Percentiles rank a stretch among this genome's conserved stretches.
Evolutionary conservation across 2,113 vertebrate species (phyloP).

Genomic region (Alethe castanea): DNA sequence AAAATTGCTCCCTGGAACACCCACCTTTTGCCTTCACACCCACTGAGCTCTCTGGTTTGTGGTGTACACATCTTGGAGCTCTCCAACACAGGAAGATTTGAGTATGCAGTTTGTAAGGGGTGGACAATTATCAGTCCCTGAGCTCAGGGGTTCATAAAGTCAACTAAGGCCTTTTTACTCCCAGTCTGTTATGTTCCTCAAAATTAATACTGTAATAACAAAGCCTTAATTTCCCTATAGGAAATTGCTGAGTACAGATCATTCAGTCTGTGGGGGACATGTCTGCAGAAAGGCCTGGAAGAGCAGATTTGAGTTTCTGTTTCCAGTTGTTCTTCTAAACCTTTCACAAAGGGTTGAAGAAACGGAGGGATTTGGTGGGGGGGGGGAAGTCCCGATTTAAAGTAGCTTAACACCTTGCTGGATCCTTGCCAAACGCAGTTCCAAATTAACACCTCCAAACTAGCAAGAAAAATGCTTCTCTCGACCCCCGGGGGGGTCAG

Average conservation of each 20-base stretch:
- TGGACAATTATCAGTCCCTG: neutral
- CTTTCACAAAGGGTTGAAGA: neutral
- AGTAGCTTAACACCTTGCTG: constrained; percentile 34
- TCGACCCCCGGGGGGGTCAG: neutral
- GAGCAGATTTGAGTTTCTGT: neutral
- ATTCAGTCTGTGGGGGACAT: neutral
- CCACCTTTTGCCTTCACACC: neutral
- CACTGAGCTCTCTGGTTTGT: neutral
- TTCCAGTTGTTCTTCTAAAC: neutral
- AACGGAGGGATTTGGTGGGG: neutral
- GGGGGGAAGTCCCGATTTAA: neutral
- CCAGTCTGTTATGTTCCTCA: neutral
- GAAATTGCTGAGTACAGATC: neutral
- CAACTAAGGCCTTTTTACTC: neutral
- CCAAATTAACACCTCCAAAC: constrained; percentile 9
- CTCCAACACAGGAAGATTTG: neutral
- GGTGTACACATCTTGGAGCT: neutral
- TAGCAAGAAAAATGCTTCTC: neutral
- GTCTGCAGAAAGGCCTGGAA: neutral
- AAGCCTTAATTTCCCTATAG: neutral
- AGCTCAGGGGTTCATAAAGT: neutral
- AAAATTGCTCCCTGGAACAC: neutral
- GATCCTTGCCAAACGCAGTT: neutral
- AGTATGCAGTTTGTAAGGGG: neutral
- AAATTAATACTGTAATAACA: neutral